phyloP scores from a whole-genome alignment of 2,797 vertebrate genomes.

The Mus caroli region DNA sequence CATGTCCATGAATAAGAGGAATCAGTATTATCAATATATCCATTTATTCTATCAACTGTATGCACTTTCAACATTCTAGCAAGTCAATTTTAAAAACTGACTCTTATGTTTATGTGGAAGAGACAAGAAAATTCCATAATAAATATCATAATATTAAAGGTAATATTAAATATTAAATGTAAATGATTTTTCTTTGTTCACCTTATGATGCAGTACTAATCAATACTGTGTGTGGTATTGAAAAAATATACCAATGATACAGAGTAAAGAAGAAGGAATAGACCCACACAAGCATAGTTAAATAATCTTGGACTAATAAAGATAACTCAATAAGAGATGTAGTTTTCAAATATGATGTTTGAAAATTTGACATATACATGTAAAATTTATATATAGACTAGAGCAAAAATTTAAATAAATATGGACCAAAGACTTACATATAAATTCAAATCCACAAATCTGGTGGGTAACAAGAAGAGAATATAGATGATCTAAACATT shows the following conservation, averaged over 20 bases:
- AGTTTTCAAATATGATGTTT: neutral
- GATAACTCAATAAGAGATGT: neutral
- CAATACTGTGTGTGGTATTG: neutral
- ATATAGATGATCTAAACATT: neutral
- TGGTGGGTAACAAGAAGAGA: neutral
- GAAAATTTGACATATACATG: neutral
- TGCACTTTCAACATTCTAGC: neutral
- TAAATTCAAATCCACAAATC: neutral
- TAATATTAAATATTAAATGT: no score
- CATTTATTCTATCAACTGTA: neutral
- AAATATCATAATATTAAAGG: neutral
- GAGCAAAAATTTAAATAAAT: neutral
- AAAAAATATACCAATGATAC: neutral
- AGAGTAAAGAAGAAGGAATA: neutral
- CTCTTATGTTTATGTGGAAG: neutral
- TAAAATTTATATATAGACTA: neutral
- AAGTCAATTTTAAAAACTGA: neutral
- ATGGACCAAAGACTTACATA: neutral
- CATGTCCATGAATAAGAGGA: neutral
- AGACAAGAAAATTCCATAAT: neutral
- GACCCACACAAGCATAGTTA: neutral
- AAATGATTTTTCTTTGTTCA: neutral
- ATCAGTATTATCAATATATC: neutral
- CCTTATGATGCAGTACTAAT: neutral
- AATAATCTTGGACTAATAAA: neutral